Percentiles rank a stretch among this genome's conserved stretches.
Conservation (phyloP, 2,888 invertebrate species). For the Tachina grossa region DNA sequence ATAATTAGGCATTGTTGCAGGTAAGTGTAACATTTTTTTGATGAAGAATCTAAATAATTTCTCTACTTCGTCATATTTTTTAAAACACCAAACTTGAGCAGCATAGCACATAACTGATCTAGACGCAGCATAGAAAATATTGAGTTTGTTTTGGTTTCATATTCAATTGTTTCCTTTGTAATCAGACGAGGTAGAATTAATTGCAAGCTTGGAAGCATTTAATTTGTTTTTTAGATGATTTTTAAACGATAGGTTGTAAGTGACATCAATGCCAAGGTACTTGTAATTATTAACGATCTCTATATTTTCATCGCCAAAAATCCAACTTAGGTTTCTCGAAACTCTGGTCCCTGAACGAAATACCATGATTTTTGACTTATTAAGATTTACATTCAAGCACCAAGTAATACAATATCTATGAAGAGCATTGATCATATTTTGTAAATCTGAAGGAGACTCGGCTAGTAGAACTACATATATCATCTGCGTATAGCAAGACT, state of each 20-base stretch:
- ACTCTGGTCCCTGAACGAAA: no score
- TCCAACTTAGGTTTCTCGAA: background rate
- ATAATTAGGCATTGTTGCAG: background rate
- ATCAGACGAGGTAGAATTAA: background rate
- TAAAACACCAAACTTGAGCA: slow-evolving; percentile 6
- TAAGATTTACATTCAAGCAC: background rate
- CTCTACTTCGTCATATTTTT: background rate
- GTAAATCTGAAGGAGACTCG: no score
- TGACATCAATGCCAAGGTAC: background rate
- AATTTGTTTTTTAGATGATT: background rate
- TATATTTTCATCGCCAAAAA: background rate
- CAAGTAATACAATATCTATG: background rate
- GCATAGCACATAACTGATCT: slow-evolving; percentile 3
- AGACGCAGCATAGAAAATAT: background rate
- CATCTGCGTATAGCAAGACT: no score
- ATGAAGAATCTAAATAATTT: background rate
- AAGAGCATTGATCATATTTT: background rate
- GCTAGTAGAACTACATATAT: no score
- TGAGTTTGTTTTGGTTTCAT: background rate
- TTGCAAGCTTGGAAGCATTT: background rate
- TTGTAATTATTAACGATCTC: slow-evolving; percentile 7
- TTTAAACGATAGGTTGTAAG: background rate
- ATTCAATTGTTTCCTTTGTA: background rate
- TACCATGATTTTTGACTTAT: background rate
- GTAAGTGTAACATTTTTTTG: background rate